These are phyloP conservation scores for Adrianichthys oophorus DNA, from an alignment of 2,797 vertebrate species.

Conservation along the genomic window DNA sequence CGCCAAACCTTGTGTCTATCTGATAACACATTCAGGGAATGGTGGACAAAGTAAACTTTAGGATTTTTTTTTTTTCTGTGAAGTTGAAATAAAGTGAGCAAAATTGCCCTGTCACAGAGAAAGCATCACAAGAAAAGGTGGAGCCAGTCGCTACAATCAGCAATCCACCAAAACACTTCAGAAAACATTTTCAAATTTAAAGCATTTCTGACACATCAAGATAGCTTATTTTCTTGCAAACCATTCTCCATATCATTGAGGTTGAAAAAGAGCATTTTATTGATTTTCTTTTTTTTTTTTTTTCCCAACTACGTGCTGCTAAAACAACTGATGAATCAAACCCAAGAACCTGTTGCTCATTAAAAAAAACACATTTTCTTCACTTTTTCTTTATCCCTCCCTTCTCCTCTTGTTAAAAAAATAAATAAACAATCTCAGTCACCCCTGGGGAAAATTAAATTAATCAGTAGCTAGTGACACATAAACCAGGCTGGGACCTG, in stretches of 20 bases:
- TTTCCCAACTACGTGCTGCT: slow-evolving; percentile 55
- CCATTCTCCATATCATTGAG: slow-evolving; percentile 22
- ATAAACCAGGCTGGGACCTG: slow-evolving; percentile 33
- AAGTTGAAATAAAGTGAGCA: slow-evolving; percentile 38
- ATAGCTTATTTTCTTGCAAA: neutral
- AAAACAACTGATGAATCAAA: slow-evolving; percentile 55
- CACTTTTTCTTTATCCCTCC: neutral
- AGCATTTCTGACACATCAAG: slow-evolving; percentile 3
- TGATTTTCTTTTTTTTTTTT: slow-evolving; percentile 36
- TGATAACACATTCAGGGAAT: slow-evolving; percentile 44
- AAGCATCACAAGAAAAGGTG: slow-evolving; percentile 24
- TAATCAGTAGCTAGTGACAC: slow-evolving; percentile 52
- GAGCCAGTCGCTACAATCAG: slow-evolving; percentile 13
- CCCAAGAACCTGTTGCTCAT: slow-evolving; percentile 28
- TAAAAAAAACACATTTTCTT: neutral
- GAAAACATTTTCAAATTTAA: slow-evolving; percentile 4
- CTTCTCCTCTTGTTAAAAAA: slow-evolving; percentile 15
- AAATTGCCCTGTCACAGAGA: slow-evolving; percentile 44
- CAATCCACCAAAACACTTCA: slow-evolving; percentile 8
- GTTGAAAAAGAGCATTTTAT: slow-evolving; percentile 39
- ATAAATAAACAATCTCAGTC: slow-evolving; percentile 35
- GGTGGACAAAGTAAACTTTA: slow-evolving; percentile 58
- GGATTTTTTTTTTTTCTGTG: slow-evolving; percentile 9
- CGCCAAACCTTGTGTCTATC: slow-evolving; percentile 25
- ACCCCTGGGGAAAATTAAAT: slow-evolving; percentile 46